These are phyloP conservation scores for Pararge aegeria DNA, from an alignment of 1,140 invertebrate species.

Conservation along the genomic window DNA sequence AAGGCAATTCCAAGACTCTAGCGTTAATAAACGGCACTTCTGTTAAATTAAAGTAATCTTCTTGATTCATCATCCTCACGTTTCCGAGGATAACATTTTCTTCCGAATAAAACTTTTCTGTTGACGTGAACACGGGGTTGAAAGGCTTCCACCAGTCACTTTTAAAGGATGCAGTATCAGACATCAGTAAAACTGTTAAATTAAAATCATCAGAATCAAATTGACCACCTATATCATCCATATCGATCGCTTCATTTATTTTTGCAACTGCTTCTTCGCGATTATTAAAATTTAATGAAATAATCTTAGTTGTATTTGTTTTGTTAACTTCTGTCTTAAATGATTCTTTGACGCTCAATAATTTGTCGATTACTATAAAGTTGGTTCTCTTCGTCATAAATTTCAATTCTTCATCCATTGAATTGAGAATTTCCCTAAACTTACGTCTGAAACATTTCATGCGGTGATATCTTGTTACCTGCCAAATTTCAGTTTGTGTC, in stretches of 20 bases:
- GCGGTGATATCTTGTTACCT: conserved; percentile 56
- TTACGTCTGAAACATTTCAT: conserved; percentile 49
- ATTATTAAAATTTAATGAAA: conserved; percentile 44
- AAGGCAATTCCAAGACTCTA: conserved; percentile 83
- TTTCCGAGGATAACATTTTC: conserved; percentile 47
- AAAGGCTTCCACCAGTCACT: conserved; percentile 85
- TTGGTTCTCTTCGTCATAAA: conserved; percentile 37
- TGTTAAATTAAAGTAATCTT: conserved; percentile 56
- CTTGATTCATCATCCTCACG: conserved; percentile 76
- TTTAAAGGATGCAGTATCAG: conserved; percentile 87
- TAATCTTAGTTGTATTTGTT: conserved; percentile 40
- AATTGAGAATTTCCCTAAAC: conserved; percentile 43
- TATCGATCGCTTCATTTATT: conserved; percentile 42
- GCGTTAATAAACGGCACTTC: conserved; percentile 72
- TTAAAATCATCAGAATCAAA: conserved; percentile 62
- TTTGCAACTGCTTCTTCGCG: conserved; percentile 30
- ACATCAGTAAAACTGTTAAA: conserved; percentile 82
- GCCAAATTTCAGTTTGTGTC: conserved; percentile 64
- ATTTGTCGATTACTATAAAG: conserved; percentile 46
- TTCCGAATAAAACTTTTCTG: conserved; percentile 65
- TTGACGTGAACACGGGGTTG: conserved; percentile 76
- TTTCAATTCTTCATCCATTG: conserved; percentile 38
- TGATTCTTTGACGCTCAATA: conserved; percentile 43
- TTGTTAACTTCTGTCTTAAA: conserved; percentile 39
- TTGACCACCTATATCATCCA: conserved; percentile 35